Conservation (phyloP, 2,888 invertebrate species). For the Caenorhabditis sp. region DNA sequence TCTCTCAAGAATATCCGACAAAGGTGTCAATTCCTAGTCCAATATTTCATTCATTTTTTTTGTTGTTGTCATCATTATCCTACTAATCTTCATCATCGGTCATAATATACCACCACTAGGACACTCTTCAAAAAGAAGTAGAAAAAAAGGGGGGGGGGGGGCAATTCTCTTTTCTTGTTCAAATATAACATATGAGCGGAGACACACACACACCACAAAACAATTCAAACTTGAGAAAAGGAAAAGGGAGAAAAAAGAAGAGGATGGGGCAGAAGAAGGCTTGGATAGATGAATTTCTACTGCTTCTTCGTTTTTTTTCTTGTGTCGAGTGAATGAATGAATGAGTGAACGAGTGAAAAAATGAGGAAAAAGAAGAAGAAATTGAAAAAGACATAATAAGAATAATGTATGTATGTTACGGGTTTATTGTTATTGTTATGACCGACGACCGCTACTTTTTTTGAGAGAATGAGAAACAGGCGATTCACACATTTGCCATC, state of each 20-base stretch:
- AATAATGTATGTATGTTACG: too few relatives aligned
- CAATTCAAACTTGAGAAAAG: neutral
- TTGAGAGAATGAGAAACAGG: neutral
- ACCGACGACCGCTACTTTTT: too few relatives aligned
- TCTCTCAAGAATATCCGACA: too few relatives aligned
- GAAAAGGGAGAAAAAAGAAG: neutral
- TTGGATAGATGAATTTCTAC: neutral
- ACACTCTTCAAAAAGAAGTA: conserved; percentile 1
- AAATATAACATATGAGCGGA: conserved; percentile 1
- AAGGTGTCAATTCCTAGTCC: too few relatives aligned
- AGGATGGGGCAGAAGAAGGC: too few relatives aligned
- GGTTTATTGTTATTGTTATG: too few relatives aligned
- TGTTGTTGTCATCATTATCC: neutral
- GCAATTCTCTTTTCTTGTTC: conserved; percentile 1
- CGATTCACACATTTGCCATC: neutral
- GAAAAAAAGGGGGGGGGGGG: neutral
- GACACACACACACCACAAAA: conserved; percentile 1
- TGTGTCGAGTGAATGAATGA: neutral
- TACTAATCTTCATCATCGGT: neutral
- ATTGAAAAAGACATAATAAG: too few relatives aligned
- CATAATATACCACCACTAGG: neutral
- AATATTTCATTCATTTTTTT: neutral
- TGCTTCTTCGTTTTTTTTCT: neutral
- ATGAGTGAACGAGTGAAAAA: neutral
- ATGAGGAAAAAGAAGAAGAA: too few relatives aligned